phyloP scores from a whole-genome alignment of 2,797 vertebrate genomes.

The Semaprochilodus insignis region DNA sequence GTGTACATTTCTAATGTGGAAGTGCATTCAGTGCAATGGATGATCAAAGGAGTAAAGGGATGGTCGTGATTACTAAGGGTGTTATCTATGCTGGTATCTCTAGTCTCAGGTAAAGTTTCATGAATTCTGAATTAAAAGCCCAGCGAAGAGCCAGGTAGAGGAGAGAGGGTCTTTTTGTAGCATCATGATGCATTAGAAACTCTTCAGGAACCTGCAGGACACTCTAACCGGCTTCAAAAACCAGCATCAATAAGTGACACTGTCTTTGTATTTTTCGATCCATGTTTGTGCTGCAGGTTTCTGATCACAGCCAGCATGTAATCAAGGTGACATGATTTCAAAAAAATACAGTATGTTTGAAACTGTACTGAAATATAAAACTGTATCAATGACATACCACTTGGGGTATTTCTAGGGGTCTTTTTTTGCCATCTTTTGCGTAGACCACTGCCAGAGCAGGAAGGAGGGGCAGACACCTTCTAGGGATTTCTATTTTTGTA shows the following conservation, averaged over 20 bases:
- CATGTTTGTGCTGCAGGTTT: constrained; percentile 4
- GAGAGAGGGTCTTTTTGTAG: not conserved
- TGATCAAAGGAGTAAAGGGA: constrained; percentile 53
- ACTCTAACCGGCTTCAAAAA: constrained; percentile 28
- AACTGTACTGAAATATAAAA: too few species aligned
- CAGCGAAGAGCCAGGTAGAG: not conserved
- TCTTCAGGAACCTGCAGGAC: constrained; percentile 20
- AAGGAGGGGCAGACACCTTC: too few species aligned
- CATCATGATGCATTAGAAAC: constrained; percentile 40
- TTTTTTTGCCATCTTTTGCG: not conserved
- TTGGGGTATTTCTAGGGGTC: not conserved
- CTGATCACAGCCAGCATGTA: constrained; percentile 42
- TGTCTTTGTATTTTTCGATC: constrained; percentile 10
- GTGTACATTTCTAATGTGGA: not conserved
- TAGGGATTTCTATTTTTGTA: not conserved
- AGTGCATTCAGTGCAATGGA: constrained; percentile 17
- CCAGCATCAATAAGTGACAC: constrained; percentile 44
- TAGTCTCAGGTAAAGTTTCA: not conserved
- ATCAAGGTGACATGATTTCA: not conserved
- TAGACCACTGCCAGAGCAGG: too few species aligned
- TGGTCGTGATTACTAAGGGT: constrained; percentile 44
- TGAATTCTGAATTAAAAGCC: constrained; percentile 1
- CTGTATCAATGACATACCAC: too few species aligned
- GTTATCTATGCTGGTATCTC: constrained; percentile 15
- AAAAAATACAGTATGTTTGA: too few species aligned